Percentiles rank a stretch among this genome's conserved stretches.
These are phyloP conservation scores for Tryphoninae sp. DNA, from an alignment of 2,888 invertebrate genomes.

Conservation along the genomic window DNA sequence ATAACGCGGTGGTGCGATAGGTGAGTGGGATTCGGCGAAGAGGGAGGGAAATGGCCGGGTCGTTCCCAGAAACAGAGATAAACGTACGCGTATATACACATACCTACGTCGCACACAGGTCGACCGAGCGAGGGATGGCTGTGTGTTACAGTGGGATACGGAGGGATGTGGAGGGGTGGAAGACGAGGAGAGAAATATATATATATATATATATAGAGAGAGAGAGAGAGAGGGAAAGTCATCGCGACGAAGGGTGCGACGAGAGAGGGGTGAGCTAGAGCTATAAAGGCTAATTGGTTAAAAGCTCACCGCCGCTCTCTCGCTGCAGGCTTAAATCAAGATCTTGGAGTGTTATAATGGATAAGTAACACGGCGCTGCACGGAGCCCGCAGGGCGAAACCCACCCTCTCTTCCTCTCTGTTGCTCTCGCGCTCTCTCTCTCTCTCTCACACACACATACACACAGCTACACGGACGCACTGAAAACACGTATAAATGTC, in stretches of 20 bases:
- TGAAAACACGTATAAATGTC: constrained; percentile 51
- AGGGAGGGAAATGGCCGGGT: constrained; percentile 59
- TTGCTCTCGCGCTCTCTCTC: constrained; percentile 52
- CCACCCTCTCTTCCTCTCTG: constrained; percentile 60
- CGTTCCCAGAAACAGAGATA: constrained; percentile 54
- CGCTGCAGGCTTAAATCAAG: constrained; percentile 81
- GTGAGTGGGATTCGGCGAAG: constrained; percentile 48
- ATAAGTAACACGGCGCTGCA: constrained; percentile 81
- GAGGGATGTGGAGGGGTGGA: constrained; percentile 32
- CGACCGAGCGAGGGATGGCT: constrained; percentile 41
- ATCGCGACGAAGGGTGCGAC: constrained; percentile 43
- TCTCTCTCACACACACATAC: constrained; percentile 34
- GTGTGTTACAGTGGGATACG: constrained; percentile 39
- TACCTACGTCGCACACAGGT: background rate
- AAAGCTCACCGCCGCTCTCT: constrained; percentile 79
- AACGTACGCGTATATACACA: constrained; percentile 17
- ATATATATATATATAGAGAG: no score
- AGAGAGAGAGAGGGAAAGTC: constrained; percentile 26
- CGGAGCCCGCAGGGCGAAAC: constrained; percentile 69
- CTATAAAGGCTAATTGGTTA: constrained; percentile 82
- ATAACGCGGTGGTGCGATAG: constrained; percentile 69
- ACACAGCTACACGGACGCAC: constrained; percentile 28
- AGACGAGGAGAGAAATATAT: constrained; percentile 14
- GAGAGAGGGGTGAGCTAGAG: constrained; percentile 69
- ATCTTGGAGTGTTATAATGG: constrained; percentile 82